phyloP scores from a whole-genome alignment of 2,888 invertebrate species.

The Axea sp. region DNA sequence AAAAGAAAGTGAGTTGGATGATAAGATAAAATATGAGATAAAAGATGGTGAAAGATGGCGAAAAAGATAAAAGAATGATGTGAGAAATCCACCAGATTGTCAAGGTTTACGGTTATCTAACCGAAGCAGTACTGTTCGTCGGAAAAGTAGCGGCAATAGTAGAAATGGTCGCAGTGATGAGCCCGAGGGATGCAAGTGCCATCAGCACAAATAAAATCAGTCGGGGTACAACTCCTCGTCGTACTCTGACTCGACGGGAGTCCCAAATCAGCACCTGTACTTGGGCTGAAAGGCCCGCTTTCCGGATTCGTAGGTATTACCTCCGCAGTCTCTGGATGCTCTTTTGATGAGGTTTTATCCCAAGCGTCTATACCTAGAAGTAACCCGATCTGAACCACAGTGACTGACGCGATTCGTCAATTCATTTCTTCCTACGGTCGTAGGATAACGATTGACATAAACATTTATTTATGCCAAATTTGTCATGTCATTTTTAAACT shows the following conservation, averaged over 20 bases:
- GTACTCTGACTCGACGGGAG: slow-evolving; percentile 71
- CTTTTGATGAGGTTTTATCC: slow-evolving; percentile 73
- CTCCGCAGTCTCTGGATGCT: slow-evolving; percentile 70
- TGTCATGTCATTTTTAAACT: no score
- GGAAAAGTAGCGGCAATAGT: slow-evolving; percentile 94
- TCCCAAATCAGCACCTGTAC: slow-evolving; percentile 76
- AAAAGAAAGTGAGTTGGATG: no score
- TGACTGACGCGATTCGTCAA: slow-evolving; percentile 56
- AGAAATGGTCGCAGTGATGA: slow-evolving; percentile 92
- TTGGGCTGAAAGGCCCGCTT: slow-evolving; percentile 75
- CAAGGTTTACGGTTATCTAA: slow-evolving; percentile 79
- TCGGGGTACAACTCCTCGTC: slow-evolving; percentile 76
- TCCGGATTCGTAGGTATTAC: slow-evolving; percentile 66
- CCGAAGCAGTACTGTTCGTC: slow-evolving; percentile 93
- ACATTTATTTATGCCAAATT: no score
- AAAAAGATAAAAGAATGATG: no score
- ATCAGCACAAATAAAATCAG: slow-evolving; percentile 83
- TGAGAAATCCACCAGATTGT: slow-evolving; percentile 72
- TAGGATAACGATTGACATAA: no score
- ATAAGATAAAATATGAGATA: no score
- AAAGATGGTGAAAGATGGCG: no score
- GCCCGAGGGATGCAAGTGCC: slow-evolving; percentile 88
- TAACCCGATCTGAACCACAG: slow-evolving; percentile 76
- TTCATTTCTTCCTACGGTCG: slow-evolving; percentile 31
- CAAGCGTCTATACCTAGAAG: slow-evolving; percentile 77